These are phyloP conservation scores for Leptopilina drosophilae DNA, from an alignment of 2,888 invertebrate genomes.

Conservation along the genomic window DNA sequence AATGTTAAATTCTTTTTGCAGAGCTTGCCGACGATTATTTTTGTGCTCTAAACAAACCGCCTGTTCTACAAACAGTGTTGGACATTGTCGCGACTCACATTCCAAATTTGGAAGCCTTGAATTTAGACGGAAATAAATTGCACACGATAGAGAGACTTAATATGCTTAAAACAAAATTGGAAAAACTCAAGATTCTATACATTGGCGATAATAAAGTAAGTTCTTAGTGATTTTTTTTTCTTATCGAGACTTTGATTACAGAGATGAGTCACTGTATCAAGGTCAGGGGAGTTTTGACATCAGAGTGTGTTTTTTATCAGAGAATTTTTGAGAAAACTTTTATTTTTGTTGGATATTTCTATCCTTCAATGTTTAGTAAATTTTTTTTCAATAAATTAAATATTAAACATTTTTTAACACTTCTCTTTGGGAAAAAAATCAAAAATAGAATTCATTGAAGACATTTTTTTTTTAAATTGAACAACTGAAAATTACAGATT, in stretches of 20 bases:
- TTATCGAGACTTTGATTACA: neutral
- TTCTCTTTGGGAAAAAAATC: no score
- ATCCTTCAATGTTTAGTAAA: no score
- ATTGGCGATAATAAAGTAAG: conserved; percentile 89
- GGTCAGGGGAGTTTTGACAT: no score
- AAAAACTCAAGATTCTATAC: conserved; percentile 87
- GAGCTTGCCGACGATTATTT: conserved; percentile 84
- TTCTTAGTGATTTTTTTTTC: neutral
- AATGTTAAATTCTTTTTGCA: conserved; percentile 67
- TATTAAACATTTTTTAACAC: no score
- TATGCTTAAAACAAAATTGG: conserved; percentile 82
- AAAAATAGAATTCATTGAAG: no score
- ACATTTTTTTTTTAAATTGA: no score
- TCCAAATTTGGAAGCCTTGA: conserved; percentile 88
- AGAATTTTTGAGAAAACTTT: no score
- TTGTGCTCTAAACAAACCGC: conserved; percentile 85
- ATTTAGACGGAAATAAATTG: conserved; percentile 89
- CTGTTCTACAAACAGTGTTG: conserved; percentile 85
- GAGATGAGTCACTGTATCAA: no score
- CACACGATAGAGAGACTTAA: conserved; percentile 83
- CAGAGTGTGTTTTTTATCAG: no score
- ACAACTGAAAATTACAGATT: conserved; percentile 79
- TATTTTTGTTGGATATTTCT: no score
- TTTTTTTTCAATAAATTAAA: neutral
- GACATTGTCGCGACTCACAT: conserved; percentile 91